phyloP scores from a whole-genome alignment of 35 echinoderm and acorn worm species.

The Chiridota heheva region DNA sequence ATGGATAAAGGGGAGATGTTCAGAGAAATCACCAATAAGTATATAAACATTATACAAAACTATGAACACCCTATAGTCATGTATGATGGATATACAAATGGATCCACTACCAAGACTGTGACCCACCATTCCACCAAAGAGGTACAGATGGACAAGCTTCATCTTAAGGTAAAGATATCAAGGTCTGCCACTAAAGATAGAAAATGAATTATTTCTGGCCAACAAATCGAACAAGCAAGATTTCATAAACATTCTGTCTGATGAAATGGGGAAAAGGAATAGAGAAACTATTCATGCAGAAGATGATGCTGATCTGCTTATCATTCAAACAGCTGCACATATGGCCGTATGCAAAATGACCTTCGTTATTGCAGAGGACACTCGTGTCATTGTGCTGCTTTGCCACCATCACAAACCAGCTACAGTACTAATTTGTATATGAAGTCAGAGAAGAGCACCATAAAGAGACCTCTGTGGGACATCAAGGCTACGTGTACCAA shows the following conservation, averaged over 20 bases:
- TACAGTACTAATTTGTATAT: background rate
- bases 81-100: background rate
- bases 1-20: background rate
- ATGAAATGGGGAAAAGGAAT: too few species aligned
- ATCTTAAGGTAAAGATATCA: too few species aligned
- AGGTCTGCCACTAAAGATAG: background rate
- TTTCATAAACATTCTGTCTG: conserved; percentile 12
- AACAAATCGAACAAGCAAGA: conserved; percentile 22
- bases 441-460: background rate
- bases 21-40: too few species aligned
- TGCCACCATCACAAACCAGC: conserved; percentile 1
- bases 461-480: too few species aligned
- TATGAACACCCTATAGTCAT: background rate
- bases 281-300: too few species aligned
- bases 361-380: too few species aligned
- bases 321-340: too few species aligned
- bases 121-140: background rate
- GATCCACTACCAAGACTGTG: background rate
- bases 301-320: conserved; percentile 37
- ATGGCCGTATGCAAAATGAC: too few species aligned
- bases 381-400: background rate
- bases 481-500: too few species aligned
- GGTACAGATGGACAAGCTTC: too few species aligned
- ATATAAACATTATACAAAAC: background rate
- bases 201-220: conserved; percentile 1